A percentile compares a stretch with the other conserved stretches of the same genome.
These are phyloP conservation scores for Piaya cayana DNA, from an alignment of 2,113 vertebrate genomes.

Conservation along the genomic window DNA sequence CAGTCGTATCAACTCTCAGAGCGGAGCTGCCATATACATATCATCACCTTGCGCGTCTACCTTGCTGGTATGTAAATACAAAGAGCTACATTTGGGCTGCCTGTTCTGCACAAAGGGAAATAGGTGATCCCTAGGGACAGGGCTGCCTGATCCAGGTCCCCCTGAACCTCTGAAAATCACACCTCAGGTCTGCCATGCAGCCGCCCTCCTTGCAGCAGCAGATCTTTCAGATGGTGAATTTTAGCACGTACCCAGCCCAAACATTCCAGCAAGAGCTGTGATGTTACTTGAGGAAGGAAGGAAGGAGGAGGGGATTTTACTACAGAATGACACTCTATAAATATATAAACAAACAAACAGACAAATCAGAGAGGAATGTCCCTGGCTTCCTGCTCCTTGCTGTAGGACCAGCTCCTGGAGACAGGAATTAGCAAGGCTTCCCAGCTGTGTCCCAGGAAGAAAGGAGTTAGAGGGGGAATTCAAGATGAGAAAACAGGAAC, in stretches of 20 bases:
- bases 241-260: not conserved
- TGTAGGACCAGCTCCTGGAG: not conserved
- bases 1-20: not conserved
- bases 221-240: not conserved
- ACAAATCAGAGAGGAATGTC: not conserved
- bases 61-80: not conserved
- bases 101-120: not conserved
- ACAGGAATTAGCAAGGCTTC: not conserved
- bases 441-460: not conserved
- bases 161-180: not conserved
- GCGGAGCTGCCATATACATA: slow-evolving; percentile 39
- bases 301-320: not conserved
- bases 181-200: not conserved
- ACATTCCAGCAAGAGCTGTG: not conserved
- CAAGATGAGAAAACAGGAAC: not conserved
- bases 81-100: not conserved
- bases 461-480: not conserved
- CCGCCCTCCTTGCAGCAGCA: not conserved
- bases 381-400: not conserved
- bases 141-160: not conserved
- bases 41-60: slow-evolving; percentile 39
- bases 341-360: slow-evolving; percentile 15
- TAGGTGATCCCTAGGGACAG: not conserved
- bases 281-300: not conserved
- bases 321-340: not conserved